These are phyloP conservation scores for Ramphastos sulfuratus DNA, from an alignment of 2,113 vertebrate species.

Conservation along the genomic window DNA sequence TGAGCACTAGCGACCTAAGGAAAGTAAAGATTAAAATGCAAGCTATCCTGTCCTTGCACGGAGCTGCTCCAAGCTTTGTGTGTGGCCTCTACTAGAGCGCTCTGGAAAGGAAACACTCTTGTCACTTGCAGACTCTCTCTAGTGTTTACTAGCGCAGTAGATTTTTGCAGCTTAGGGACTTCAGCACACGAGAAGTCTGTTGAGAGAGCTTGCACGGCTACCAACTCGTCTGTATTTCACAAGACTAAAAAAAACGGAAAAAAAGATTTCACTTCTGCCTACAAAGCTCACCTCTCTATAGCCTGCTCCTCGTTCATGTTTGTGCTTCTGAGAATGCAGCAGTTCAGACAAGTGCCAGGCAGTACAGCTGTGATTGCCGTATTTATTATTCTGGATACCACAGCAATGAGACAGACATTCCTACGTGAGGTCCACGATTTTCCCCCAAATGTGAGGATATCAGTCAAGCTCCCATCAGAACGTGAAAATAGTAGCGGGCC, in stretches of 20 bases:
- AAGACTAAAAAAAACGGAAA: neutral
- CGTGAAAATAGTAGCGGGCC: neutral
- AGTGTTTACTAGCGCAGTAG: neutral
- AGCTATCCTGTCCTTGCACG: neutral
- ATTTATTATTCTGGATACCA: constrained; percentile 48
- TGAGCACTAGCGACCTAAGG: neutral
- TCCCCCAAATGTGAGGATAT: constrained; percentile 28
- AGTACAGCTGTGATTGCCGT: neutral
- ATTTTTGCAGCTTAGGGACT: neutral
- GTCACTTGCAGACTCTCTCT: neutral
- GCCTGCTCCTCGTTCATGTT: neutral
- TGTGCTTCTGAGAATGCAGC: neutral
- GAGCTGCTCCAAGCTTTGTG: neutral
- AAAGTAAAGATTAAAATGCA: neutral
- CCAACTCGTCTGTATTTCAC: neutral
- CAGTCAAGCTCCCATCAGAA: neutral
- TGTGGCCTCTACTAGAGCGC: neutral
- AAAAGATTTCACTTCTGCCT: neutral
- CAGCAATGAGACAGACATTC: constrained; percentile 51
- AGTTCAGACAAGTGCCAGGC: neutral
- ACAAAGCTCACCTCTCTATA: neutral
- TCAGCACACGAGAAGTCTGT: neutral
- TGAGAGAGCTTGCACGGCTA: neutral
- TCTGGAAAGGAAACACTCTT: neutral
- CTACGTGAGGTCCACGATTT: constrained; percentile 14